Base-by-base conservation (phyloP, 2,797 vertebrate species). In the Anguilla anguilla region DNA sequence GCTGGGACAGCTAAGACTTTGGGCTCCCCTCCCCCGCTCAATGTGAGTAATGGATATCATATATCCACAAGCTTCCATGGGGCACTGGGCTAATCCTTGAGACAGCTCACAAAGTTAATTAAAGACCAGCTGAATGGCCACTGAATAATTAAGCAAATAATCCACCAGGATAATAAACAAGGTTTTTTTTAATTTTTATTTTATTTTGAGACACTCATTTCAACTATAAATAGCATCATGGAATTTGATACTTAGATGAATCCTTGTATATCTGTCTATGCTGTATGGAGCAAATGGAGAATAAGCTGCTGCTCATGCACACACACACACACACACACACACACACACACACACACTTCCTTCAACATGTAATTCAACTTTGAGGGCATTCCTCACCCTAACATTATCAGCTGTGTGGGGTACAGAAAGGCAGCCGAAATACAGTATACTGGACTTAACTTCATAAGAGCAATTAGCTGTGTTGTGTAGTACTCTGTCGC, bases 61-160 rank as follows among this genome's bases (percentile, higher is more conserved):
- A 10, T 22, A 77, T 3, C 10, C 19, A 46, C 43, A 81, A 49
- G 9, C 77, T 25, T 49, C 43, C 43, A 9, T 46, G 22, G 39
- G 17, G 49, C 77, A 22, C 31, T 81, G 77, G 17, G 5, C 17
- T 49, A 46, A 81, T 81, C 77, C 77, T 81, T 81, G 39, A 81
- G 17, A 81, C 77, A 6, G 77, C 77, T 49, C 77, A 25, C 19
- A 46, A 81, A 81, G 77, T 81, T 81, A 77, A 77, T 77, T 39
- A 81, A 81, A 81, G 22, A 25, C 43, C 13, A n/a, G 77, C 77
- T 49, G 43, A 81, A 81, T 49, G 43, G 15, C 43, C 28, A 6
- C 77, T 46, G 43, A 25, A 49, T 81, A 49, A 81, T 81, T 81
- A 81, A 81, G 43, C 39, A 81, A 81, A 81, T 46, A 22, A 49